phyloP scores from a whole-genome alignment of 2,888 invertebrate species.

The Drosophila quasianomalipes region DNA sequence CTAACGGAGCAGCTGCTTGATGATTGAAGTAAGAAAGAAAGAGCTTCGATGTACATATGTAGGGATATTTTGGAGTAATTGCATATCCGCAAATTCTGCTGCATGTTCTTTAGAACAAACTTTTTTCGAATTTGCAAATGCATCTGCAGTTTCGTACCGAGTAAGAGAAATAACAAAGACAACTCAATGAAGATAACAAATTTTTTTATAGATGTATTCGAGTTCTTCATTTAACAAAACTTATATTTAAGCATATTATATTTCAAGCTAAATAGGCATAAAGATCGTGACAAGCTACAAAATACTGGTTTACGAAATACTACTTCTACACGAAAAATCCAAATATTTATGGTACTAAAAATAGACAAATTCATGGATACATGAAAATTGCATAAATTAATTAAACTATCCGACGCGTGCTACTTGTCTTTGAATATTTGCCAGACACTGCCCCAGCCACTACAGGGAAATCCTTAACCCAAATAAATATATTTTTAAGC shows the following conservation, averaged over 20 bases:
- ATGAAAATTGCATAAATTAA: conserved; percentile 5
- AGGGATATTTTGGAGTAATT: background rate
- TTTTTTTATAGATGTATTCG: background rate
- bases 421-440: background rate
- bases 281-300: conserved; percentile 3
- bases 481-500: conserved; percentile 2
- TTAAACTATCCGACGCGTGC: conserved; percentile 5
- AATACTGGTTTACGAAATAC: background rate
- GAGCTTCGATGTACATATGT: background rate
- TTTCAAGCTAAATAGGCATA: background rate
- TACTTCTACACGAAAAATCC: conserved; percentile 1
- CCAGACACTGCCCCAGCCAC: background rate
- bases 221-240: background rate
- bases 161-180: background rate
- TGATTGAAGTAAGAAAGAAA: conserved; percentile 10
- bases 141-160: background rate
- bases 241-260: background rate
- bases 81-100: background rate
- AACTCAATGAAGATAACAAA: background rate
- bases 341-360: conserved; percentile 16
- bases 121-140: background rate
- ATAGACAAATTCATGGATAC: background rate
- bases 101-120: background rate
- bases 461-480: conserved; percentile 6
- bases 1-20: conserved; percentile 42